Evolutionary conservation across 2,113 vertebrate genomes (phyloP).

Genomic region (Podarcis raffonei): DNA sequence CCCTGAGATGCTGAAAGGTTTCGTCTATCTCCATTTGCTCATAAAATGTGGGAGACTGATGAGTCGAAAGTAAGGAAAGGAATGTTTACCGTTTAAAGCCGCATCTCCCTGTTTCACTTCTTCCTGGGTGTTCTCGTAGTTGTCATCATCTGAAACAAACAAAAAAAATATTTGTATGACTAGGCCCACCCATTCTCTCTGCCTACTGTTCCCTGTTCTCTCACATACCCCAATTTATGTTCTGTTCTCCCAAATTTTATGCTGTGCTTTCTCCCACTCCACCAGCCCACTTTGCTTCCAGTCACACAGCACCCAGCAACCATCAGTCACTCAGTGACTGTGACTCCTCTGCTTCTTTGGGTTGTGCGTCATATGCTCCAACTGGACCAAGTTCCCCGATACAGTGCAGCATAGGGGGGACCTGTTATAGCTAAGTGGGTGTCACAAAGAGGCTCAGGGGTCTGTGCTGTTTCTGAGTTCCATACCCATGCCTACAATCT

Average conservation of each 20-base stretch:
- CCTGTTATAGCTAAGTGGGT: background rate
- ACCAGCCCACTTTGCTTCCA: background rate
- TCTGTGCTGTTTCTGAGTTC: background rate
- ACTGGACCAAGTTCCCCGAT: too few relatives aligned
- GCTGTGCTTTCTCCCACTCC: background rate
- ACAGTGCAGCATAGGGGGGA: background rate
- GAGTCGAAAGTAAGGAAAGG: background rate
- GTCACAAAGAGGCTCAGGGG: too few relatives aligned
- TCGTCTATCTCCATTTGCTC: background rate
- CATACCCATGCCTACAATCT: too few relatives aligned
- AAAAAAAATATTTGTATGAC: background rate
- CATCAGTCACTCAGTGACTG: too few relatives aligned
- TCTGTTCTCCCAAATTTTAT: background rate
- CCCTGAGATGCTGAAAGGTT: background rate
- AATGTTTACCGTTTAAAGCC: background rate
- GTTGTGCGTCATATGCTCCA: background rate
- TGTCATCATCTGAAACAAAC: slow-evolving; percentile 10
- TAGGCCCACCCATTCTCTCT: background rate
- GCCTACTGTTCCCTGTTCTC: background rate
- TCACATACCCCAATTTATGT: background rate
- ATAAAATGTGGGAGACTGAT: background rate
- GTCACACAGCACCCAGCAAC: background rate
- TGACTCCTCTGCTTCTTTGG: background rate
- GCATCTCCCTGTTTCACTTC: background rate
- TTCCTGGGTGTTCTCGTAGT: slow-evolving; percentile 29